Evolutionary conservation across 1,140 invertebrate species (phyloP).

Genomic region (Monomorium pharaonis): DNA sequence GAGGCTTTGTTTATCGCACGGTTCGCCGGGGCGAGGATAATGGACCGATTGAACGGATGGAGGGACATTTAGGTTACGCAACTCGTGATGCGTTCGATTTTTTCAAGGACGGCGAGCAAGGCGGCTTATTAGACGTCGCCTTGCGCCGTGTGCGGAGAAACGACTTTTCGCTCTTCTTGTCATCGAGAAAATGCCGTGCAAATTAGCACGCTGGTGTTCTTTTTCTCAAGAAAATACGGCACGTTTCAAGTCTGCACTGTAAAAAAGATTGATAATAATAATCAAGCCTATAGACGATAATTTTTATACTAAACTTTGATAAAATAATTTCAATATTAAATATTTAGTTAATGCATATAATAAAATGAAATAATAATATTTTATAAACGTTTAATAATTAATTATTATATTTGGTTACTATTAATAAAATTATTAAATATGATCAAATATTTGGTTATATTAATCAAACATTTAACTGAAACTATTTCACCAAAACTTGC

Average conservation of each 20-base stretch:
- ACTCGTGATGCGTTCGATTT: constrained; percentile 53
- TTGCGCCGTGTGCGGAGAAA: background rate
- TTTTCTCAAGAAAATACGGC: background rate
- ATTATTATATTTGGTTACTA: too few species aligned
- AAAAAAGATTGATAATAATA: too few species aligned
- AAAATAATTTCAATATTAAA: too few species aligned
- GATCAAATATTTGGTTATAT: too few species aligned
- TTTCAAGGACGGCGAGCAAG: constrained; percentile 49
- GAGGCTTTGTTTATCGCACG: constrained; percentile 66
- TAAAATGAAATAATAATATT: too few species aligned
- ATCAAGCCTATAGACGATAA: too few species aligned
- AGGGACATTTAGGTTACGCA: constrained; percentile 66
- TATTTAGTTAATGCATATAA: too few species aligned
- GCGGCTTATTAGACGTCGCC: background rate
- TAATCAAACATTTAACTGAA: too few species aligned
- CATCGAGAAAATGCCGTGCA: background rate
- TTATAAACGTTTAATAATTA: too few species aligned
- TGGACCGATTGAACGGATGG: constrained; percentile 66
- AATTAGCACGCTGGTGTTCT: background rate
- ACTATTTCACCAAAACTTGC: too few species aligned
- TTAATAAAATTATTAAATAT: too few species aligned
- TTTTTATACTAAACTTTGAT: too few species aligned
- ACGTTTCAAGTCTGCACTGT: background rate
- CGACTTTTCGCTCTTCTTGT: background rate
- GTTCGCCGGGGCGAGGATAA: constrained; percentile 54